Evolutionary conservation across 2,888 invertebrate species (phyloP), one percentile per base, ranked within the genome.

Genomic region (Abrostola triplasia): DNA sequence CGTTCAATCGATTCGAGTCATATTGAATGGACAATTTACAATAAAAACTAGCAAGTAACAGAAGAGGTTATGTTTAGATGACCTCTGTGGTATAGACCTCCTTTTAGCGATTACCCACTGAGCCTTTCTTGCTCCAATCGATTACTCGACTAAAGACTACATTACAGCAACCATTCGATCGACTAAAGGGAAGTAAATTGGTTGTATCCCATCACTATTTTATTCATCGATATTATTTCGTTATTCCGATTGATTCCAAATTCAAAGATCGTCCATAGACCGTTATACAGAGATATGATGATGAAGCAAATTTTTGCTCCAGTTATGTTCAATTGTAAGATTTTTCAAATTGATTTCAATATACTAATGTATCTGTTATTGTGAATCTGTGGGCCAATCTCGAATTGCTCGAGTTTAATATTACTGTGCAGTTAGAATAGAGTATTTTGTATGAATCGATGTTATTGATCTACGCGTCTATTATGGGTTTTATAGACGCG

Each of bases 291-390:
- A 86, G 87, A 90, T 90, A 69, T 72, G 82, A 75, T 87, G 90
- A 90, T 86, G 87, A 83, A 79, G 83, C 84, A 86, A 87, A 87
- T 86, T 75, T 87, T 85, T 83, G 88, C 80, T 87, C 88, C 84
- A 89, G 85, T 90, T 91, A 86, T 80, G 82, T 80, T 73, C 72
- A 74, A 86, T 89, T 90, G 88, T 87, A 80, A 80, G 82, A 85
- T 88, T 87, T 89, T 85, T 74, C 72, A 81, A 84, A 86, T 87
- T 83, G 85, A 88, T 86, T 84, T 82, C 77, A 81, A 68, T 82
- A 59, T 68, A 69, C 64, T 74, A 76, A 77, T 75, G 64, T 73
- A 56, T 76, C 69, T 67, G 54, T 74, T 70, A 65, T 68, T 64
- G 61, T 53, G 42, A 42, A 67, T 72, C 58, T 60, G 41, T 68